Base-by-base conservation (phyloP, 2,888 invertebrate species). In the Thecophora atra region DNA sequence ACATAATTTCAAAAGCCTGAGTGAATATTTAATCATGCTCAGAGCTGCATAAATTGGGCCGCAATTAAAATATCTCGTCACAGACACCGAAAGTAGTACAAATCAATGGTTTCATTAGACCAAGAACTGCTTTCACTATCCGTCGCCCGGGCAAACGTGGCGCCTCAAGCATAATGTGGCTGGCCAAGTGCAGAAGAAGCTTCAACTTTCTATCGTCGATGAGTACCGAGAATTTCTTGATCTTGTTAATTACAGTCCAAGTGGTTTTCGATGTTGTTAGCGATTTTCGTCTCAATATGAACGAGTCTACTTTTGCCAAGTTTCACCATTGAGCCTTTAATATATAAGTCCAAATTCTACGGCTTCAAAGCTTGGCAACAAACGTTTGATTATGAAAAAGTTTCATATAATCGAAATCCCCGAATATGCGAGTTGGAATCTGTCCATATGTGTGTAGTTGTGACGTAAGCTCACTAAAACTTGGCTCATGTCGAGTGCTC, bases 41-140 rank as follows among this genome's bases (percentile, higher is more conserved):
- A n/a, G n/a, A n/a, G n/a, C n/a, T n/a, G n/a, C n/a, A n/a, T n/a
- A n/a, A n/a, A n/a, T n/a, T n/a, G n/a, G n/a, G n/a, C n/a, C n/a
- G n/a, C n/a, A n/a, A n/a, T n/a, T n/a, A n/a, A n/a, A n/a, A n/a
- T n/a, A n/a, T 62, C 30, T 37, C 62, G 30, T 30, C 26, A 62
- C 62, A 30, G 42, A 5, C 30, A 5, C 28, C 30, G 37, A 17
- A 24, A 6, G 15, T 62, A 19, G 28, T 37, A n/a, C 62, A 21
- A 28, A 28, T 30, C 62, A 30, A 62, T 62, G 19, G 30, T 26
- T 60, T 60, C 60, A 60, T 60, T 21, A 24, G 2, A 26, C 28
- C 60, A 30, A 42, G 42, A 37, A 62, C 62, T 30, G 62, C 62
- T 62, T 62, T 62, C 62, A 42, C 62, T 62, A n/a, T 42, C 15